phyloP scores from a whole-genome alignment of 1,140 invertebrate genomes.

The Drosophila nannoptera region DNA sequence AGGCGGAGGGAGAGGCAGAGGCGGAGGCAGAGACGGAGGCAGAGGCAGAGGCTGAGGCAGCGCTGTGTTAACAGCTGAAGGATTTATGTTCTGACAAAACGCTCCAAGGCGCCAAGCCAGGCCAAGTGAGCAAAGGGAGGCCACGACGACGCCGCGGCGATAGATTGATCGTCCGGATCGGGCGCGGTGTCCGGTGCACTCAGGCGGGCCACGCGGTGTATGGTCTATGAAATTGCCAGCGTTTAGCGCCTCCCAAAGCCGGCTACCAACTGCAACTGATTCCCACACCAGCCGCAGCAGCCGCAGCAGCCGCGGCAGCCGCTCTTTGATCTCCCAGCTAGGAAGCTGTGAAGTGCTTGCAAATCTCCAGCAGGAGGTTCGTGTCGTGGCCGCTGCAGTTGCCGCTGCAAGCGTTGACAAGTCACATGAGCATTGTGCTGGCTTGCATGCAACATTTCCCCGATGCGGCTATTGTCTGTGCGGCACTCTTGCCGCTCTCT shows the following conservation, averaged over 20 bases:
- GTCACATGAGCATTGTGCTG: constrained; percentile 69
- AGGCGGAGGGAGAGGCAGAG: constrained; percentile 34
- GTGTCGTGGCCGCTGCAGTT: constrained; percentile 27
- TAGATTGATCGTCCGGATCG: constrained; percentile 65
- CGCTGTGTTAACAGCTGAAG: constrained; percentile 63
- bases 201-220: constrained; percentile 60
- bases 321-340: constrained; percentile 61
- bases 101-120: constrained; percentile 72
- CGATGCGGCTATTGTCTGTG: constrained; percentile 33
- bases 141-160: constrained; percentile 34
- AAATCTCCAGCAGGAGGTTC: constrained; percentile 49
- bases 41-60: constrained; percentile 10
- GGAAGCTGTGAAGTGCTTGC: constrained; percentile 61
- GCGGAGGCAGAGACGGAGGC: constrained; percentile 25
- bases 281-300: constrained; percentile 58
- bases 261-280: constrained; percentile 43
- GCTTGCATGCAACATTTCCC: constrained; percentile 31
- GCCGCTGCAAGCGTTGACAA: constrained; percentile 61
- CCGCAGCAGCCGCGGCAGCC: constrained; percentile 44
- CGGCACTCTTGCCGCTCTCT: background rate
- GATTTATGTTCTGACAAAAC: constrained; percentile 78
- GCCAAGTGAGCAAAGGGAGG: constrained; percentile 63
- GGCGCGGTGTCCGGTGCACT: constrained; percentile 28
- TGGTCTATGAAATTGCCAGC: constrained; percentile 70
- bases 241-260: constrained; percentile 63